A percentile compares a stretch with the other conserved stretches of the same genome.
Conservation (phyloP, 2,888 invertebrate species). For the Torymus aiolomorphi region DNA sequence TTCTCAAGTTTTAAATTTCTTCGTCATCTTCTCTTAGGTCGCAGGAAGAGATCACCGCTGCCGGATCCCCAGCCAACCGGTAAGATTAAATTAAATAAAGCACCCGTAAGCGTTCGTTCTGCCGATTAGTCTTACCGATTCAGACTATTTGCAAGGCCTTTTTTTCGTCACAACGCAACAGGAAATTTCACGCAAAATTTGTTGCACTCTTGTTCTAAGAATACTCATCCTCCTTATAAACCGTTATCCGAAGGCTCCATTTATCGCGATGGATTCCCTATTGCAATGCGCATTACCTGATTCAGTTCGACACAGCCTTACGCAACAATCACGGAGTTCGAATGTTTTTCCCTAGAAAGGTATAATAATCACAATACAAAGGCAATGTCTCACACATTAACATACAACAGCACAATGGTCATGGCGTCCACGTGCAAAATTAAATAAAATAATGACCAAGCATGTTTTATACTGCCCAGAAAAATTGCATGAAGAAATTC, state of each 20-base stretch:
- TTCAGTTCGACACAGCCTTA: conserved; percentile 45
- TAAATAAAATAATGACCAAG: conserved; percentile 24
- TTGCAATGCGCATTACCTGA: conserved; percentile 41
- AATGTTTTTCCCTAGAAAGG: conserved; percentile 3
- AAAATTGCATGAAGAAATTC: conserved; percentile 38
- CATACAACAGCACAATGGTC: conserved; percentile 36
- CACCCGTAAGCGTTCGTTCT: background rate
- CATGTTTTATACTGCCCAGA: conserved; percentile 34
- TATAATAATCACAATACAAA: conserved; percentile 41
- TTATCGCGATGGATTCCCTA: conserved; percentile 27
- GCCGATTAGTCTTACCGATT: background rate
- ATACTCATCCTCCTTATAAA: conserved; percentile 40
- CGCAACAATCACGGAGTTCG: conserved; percentile 31
- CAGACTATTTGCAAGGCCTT: background rate
- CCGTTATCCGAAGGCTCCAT: conserved; percentile 54
- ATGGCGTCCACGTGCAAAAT: conserved; percentile 39
- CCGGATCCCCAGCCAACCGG: conserved; percentile 63
- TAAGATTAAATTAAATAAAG: conserved; percentile 56
- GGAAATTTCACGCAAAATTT: background rate
- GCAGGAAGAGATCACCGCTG: conserved; percentile 68
- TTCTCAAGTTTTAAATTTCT: conserved; percentile 46
- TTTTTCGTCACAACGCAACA: background rate
- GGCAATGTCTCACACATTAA: conserved; percentile 50
- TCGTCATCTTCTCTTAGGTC: conserved; percentile 65
- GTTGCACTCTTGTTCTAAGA: background rate